A percentile compares a stretch with the other conserved stretches of the same genome.
Conservation (phyloP, 2,797 vertebrate genomes). For the Rachycentron canadum region DNA sequence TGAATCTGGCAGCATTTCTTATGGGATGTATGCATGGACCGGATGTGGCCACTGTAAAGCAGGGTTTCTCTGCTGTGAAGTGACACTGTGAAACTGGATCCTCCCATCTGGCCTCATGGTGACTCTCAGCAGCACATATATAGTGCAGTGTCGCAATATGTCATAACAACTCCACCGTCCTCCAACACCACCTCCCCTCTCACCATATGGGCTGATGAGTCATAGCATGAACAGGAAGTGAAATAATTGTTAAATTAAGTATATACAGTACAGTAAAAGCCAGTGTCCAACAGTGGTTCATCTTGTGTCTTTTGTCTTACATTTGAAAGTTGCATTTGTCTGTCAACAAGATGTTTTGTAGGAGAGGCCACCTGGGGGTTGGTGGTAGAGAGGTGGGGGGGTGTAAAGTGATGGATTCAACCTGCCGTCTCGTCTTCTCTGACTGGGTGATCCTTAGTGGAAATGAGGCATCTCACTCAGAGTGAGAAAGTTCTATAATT, state of each 20-base stretch:
- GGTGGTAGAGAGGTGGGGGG: too few species aligned
- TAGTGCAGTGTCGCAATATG: not conserved
- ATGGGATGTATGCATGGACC: not conserved
- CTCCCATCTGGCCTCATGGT: conserved; percentile 4
- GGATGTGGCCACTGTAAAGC: not conserved
- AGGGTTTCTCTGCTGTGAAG: not conserved
- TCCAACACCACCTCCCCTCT: not conserved
- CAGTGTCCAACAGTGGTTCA: not conserved
- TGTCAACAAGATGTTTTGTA: not conserved
- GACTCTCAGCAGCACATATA: not conserved
- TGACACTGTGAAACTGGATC: conserved; percentile 8
- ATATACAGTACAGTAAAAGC: not conserved
- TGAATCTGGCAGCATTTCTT: not conserved
- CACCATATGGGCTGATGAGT: conserved; percentile 25
- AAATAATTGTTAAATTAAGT: conserved; percentile 11
- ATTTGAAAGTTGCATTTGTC: not conserved
- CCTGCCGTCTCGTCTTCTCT: not conserved
- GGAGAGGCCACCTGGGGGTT: not conserved
- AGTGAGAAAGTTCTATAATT: conserved; percentile 67
- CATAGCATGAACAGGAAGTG: conserved; percentile 8
- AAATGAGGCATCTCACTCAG: conserved; percentile 35
- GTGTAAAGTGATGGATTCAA: conserved; percentile 4
- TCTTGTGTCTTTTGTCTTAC: not conserved
- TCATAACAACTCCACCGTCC: conserved; percentile 4
- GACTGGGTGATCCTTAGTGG: conserved; percentile 5